A percentile compares a stretch with the other conserved stretches of the same genome.
Conservation (phyloP, 1,140 invertebrate species). For the Conus betulinus region DNA sequence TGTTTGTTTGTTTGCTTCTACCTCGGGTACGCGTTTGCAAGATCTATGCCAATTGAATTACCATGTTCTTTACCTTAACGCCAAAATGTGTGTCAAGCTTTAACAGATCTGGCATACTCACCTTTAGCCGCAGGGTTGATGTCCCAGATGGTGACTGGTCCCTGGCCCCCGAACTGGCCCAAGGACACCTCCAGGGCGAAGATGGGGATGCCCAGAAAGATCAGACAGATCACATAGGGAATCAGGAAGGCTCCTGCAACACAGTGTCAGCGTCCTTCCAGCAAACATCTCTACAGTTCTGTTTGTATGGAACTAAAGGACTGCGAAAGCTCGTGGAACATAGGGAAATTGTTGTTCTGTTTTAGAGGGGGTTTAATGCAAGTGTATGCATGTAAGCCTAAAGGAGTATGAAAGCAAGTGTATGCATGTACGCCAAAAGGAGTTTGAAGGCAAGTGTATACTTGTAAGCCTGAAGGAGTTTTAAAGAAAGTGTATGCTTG, state of each 20-base stretch:
- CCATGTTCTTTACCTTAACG: too few relatives aligned
- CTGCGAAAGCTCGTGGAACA: background rate
- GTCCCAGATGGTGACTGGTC: slow-evolving; percentile 85
- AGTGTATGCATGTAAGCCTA: too few relatives aligned
- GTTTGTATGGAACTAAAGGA: background rate
- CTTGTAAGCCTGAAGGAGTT: too few relatives aligned
- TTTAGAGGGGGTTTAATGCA: too few relatives aligned
- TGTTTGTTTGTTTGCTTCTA: too few relatives aligned
- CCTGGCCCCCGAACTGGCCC: slow-evolving; percentile 85
- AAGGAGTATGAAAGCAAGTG: too few relatives aligned
- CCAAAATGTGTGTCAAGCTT: too few relatives aligned
- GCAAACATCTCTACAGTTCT: background rate
- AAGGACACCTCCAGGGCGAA: slow-evolving; percentile 85
- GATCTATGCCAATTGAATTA: too few relatives aligned
- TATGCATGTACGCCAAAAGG: too few relatives aligned
- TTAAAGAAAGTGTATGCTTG: too few relatives aligned
- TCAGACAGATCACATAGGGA: slow-evolving; percentile 80
- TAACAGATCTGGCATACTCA: slow-evolving; percentile 56
- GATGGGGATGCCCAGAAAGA: slow-evolving; percentile 83
- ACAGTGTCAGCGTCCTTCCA: background rate
- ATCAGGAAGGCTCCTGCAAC: slow-evolving; percentile 83
- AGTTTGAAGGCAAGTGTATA: too few relatives aligned
- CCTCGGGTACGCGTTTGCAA: too few relatives aligned
- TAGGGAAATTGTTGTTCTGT: background rate
- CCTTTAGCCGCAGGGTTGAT: slow-evolving; percentile 88